Evolutionary conservation across 2,113 vertebrate species (phyloP).

Genomic region (Arvicanthis niloticus): DNA sequence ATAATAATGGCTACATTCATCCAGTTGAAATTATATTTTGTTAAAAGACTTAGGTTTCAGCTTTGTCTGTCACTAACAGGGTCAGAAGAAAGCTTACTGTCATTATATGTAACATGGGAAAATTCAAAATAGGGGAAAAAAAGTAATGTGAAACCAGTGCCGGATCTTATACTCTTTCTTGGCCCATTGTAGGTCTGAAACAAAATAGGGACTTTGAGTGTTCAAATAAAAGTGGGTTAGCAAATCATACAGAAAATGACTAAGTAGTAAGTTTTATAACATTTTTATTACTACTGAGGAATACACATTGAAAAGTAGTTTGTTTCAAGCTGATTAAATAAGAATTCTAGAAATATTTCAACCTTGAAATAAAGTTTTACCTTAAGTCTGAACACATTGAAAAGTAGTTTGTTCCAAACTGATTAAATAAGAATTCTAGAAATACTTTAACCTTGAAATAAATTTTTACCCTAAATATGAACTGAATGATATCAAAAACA

Average conservation of each 20-base stretch:
- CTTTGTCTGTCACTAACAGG: not conserved
- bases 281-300: not conserved
- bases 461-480: not conserved
- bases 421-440: constrained; percentile 3
- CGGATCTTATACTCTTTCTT: not conserved
- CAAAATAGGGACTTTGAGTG: not conserved
- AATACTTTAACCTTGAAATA: not conserved
- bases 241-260: not conserved
- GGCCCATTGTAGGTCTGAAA: not conserved
- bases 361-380: not conserved
- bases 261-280: not conserved
- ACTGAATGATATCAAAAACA: not conserved
- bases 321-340: not conserved
- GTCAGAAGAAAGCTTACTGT: not conserved
- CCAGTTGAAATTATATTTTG: not conserved
- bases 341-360: not conserved
- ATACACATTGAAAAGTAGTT: not conserved
- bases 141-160: not conserved
- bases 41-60: not conserved
- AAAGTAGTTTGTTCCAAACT: not conserved
- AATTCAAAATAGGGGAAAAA: not conserved
- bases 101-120: not conserved
- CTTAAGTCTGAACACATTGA: not conserved
- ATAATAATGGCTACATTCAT: not conserved
- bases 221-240: not conserved